Evolutionary conservation across 2,797 vertebrate genomes (phyloP).

Genomic region (Siniperca scherzeri): DNA sequence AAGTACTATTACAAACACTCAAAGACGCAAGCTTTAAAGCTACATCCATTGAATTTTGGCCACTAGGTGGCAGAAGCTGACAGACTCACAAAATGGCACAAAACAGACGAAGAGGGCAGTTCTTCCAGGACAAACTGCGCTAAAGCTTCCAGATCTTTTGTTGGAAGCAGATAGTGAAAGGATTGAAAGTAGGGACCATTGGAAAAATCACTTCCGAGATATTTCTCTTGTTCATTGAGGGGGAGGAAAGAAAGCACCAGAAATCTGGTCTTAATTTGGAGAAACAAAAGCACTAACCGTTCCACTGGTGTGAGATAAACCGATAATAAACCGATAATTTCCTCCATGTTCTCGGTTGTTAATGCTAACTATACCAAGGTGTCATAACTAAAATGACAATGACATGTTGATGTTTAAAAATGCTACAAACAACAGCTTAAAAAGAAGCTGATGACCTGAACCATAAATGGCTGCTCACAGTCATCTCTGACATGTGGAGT

Average conservation of each 20-base stretch:
- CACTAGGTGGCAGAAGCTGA: slow-evolving; percentile 5
- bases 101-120: not conserved
- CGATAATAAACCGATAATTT: not conserved
- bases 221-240: not conserved
- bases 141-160: too few relatives aligned
- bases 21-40: not conserved
- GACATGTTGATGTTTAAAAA: not conserved
- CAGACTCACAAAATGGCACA: not conserved
- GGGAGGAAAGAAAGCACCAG: not conserved
- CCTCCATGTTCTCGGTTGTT: not conserved
- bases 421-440: not conserved
- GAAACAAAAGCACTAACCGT: not conserved
- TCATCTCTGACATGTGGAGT: not conserved
- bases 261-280: not conserved
- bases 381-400: not conserved
- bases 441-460: not conserved
- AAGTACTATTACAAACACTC: not conserved
- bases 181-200: not conserved
- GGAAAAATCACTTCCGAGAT: not conserved
- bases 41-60: not conserved
- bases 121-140: not conserved
- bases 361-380: not conserved
- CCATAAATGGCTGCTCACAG: not conserved
- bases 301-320: not conserved
- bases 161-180: too few relatives aligned